Evolutionary conservation across 2,888 invertebrate genomes (phyloP).

Genomic region (Flabesymbios commensalis): DNA sequence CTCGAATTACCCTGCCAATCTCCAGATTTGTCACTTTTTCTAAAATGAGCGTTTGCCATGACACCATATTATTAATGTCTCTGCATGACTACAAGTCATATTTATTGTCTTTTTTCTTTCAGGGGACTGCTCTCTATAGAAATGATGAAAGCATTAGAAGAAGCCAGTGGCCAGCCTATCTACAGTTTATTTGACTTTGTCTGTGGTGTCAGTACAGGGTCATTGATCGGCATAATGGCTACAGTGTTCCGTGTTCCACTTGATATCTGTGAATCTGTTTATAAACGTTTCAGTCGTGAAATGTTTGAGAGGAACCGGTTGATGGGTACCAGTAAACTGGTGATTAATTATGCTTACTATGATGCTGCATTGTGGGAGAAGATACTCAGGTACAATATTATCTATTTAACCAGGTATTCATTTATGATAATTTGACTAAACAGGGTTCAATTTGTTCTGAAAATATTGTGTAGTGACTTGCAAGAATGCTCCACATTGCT

Average conservation of each 20-base stretch:
- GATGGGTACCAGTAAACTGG: slow-evolving; percentile 72
- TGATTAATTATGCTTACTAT: slow-evolving; percentile 88
- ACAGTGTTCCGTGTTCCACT: slow-evolving; percentile 37
- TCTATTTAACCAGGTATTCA: too few relatives aligned
- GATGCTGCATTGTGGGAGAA: slow-evolving; percentile 83
- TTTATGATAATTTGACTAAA: too few relatives aligned
- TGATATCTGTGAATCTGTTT: slow-evolving; percentile 63
- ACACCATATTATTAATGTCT: too few relatives aligned
- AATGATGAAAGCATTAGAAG: slow-evolving; percentile 78
- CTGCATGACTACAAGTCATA: too few relatives aligned
- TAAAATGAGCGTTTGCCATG: too few relatives aligned
- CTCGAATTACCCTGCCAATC: too few relatives aligned
- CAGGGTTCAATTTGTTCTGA: too few relatives aligned
- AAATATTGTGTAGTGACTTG: too few relatives aligned
- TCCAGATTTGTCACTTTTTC: too few relatives aligned
- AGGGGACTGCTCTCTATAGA: slow-evolving; percentile 81
- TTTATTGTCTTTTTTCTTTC: too few relatives aligned
- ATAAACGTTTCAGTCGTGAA: slow-evolving; percentile 60
- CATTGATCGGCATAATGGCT: slow-evolving; percentile 50
- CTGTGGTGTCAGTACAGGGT: slow-evolving; percentile 66
- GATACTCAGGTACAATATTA: slow-evolving; percentile 71
- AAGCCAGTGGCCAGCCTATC: slow-evolving; percentile 65
- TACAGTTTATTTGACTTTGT: slow-evolving; percentile 85
- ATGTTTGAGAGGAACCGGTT: slow-evolving; percentile 72
- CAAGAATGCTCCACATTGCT: too few relatives aligned